A percentile compares a stretch with the other conserved stretches of the same genome.
phyloP scores from a whole-genome alignment of 2,113 vertebrate species.

The Ochotona curzoniae region DNA sequence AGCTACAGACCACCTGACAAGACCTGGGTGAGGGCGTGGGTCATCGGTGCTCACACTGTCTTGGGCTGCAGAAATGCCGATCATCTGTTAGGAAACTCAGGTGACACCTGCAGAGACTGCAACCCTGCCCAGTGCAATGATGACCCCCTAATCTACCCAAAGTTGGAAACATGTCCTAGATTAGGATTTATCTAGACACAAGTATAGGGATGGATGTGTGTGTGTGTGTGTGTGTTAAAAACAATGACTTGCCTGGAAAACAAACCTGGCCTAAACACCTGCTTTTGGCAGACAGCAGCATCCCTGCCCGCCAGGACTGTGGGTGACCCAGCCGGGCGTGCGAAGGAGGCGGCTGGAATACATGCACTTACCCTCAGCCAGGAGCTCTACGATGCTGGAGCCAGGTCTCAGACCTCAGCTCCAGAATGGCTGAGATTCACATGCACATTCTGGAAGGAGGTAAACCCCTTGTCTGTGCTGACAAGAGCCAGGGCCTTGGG shows the following conservation, averaged over 20 bases:
- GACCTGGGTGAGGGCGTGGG: accelerated
- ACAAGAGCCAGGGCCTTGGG: accelerated
- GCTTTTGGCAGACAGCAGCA: neutral
- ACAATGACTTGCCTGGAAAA: neutral
- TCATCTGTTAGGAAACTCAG: neutral
- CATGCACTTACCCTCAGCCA: accelerated
- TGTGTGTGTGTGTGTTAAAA: neutral
- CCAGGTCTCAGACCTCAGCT: neutral
- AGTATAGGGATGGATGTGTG: neutral
- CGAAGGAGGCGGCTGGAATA: neutral
- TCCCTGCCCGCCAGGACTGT: neutral
- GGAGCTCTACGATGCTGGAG: too few species aligned
- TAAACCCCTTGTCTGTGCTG: accelerated
- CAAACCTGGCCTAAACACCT: neutral
- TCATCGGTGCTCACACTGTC: accelerated
- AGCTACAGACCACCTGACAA: neutral
- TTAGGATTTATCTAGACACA: neutral
- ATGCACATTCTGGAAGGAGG: neutral
- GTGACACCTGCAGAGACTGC: accelerated
- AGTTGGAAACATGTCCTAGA: neutral
- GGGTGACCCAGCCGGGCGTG: neutral
- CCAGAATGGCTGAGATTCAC: accelerated
- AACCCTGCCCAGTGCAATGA: too few species aligned
- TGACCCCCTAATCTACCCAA: too few species aligned
- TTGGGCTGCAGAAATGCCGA: accelerated